Base-by-base conservation (phyloP, 2,888 invertebrate genomes). In the Catocala fraxini region DNA sequence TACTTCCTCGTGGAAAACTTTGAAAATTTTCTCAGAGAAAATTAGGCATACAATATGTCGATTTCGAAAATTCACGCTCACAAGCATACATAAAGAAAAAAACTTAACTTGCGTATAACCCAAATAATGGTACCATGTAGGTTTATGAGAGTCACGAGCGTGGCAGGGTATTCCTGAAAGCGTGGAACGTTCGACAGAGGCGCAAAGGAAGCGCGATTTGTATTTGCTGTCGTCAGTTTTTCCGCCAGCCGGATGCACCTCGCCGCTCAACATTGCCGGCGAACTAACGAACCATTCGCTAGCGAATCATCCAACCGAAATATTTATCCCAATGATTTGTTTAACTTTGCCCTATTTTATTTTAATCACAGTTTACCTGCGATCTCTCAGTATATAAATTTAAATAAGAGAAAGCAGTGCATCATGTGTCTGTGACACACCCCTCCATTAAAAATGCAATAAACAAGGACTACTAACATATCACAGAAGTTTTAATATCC, bases 241-340 rank as follows among this genome's bases (percentile, higher is more conserved):
- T 89, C 87, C 86, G 83, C 79, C 76, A 74, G 71, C 79, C 86
- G 83, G 86, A 87, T 87, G 86, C 88, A 82, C 72, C 70, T 84
- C 81, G 78, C 76, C 79, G 83, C 83, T 83, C 83, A 81, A 84
- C 88, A 85, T 85, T 80, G 79, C 82, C 79, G 79, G 76, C 70
- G 85, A 88, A 82, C 89, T 92, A 92, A 93, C 92, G 92, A 92
- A 92, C 91, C 92, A 88, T 89, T 81, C 79, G 77, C 84, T 79
- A 71, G 74, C 79, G 75, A 82, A 71, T 80, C 87, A 86, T 80
- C 84, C 88, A 80, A 87, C 87, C 82, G 87, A 87, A 85, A 87
- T 88, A 87, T 90, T 85, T 88, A 88, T 85, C 77, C 73, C 83
- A 78, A 84, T 86, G 81, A 85, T 87, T 87, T 85, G 75, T 86